A percentile compares a stretch with the other conserved stretches of the same genome.
These are phyloP conservation scores for Fringilla coelebs DNA, from an alignment of 2,797 vertebrate genomes.

Conservation along the genomic window DNA sequence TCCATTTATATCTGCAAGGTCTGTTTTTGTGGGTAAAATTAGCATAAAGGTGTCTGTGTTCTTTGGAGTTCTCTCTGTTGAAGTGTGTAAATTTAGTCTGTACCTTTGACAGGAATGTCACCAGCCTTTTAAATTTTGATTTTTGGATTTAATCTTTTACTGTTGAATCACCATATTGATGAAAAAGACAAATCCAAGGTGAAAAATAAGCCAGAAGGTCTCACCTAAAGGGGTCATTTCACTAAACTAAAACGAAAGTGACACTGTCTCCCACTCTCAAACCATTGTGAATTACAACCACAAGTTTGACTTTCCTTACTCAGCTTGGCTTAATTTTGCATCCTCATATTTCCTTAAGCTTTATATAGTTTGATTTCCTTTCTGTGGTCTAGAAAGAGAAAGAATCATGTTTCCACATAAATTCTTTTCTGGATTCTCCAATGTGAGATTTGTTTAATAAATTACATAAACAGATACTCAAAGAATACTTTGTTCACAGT, in stretches of 20 bases:
- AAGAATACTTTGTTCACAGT: background rate
- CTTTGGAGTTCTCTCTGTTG: background rate
- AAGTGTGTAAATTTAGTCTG: background rate
- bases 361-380: background rate
- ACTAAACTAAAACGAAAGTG: background rate
- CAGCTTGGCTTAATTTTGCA: background rate
- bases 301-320: background rate
- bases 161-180: background rate
- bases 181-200: background rate
- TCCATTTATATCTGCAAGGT: background rate
- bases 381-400: background rate
- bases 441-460: background rate
- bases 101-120: background rate
- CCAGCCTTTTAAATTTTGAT: background rate
- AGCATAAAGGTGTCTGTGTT: background rate
- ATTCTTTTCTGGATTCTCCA: background rate
- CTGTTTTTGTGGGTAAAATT: background rate
- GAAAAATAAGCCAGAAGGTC: background rate
- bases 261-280: fast-evolving
- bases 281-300: background rate
- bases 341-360: background rate
- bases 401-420: background rate
- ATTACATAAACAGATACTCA: background rate
- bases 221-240: background rate
- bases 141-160: background rate